Evolutionary conservation across 2,113 vertebrate species (phyloP), one percentile per base, ranked within the genome.

Genomic region (Nerophis ophidion): DNA sequence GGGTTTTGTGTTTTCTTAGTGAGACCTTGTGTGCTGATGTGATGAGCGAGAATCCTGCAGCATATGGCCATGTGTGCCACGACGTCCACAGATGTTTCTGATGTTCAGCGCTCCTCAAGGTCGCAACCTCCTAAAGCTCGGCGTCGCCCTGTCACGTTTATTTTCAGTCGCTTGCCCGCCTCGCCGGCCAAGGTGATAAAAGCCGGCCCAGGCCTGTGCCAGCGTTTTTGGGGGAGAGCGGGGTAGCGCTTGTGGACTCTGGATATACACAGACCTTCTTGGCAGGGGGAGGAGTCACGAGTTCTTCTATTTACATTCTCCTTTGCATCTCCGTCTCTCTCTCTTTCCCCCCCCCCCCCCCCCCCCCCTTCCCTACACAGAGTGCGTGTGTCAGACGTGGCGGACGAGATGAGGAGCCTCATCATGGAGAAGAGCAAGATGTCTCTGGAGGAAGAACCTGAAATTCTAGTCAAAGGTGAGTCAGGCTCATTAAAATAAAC

Each of bases 371-470:
- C 9, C 71, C 63, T 61, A 61, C 69, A 12, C 79, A 88, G 87
- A 58, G 85, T 86, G 79, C 68, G 93, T 65, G 87, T 89, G 40
- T 85, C 93, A 47, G 91, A 90, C 7, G 89, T 85, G 0, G 82
- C 91, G 0, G 95, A 95, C 50, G 95, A 98, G 87, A 95, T 92
- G 69, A 89, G 91, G 84, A 95, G 89, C 77, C 93, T 96, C 80
- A 97, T 97, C 4, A 84, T 88, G 5, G 92, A 95, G 70, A 94
- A 93, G 83, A 91, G 81, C 26, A 92, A 90, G 4, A 87, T 76
- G 73, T 86, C 82, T 0, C 60, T 88, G 38, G 93, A 94, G 74
- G 93, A 94, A 17, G 93, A 97, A 8, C 79, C 90, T 0, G 94
- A 95, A 0, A 75, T 90, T 48, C 83, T 96, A 0, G 91, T 98